Base-by-base conservation (phyloP, 2,797 vertebrate genomes). In the Neopelma chrysocephalum region DNA sequence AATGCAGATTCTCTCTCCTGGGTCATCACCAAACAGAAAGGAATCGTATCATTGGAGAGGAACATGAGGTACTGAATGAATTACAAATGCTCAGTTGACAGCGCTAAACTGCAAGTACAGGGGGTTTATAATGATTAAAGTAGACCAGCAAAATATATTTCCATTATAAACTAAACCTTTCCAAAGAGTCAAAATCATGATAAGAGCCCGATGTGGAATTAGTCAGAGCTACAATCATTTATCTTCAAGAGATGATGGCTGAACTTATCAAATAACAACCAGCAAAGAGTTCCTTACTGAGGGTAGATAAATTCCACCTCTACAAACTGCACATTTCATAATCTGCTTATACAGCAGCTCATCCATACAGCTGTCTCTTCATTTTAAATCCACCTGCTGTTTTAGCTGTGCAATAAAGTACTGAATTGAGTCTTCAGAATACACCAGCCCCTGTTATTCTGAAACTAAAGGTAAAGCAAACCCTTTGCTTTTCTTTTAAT, bases 211-310 rank as follows among this genome's bases (percentile, higher is more conserved):
- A 76, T 68, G 82, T 83, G 77, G 60, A 85, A 84, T 89, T 93
- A 93, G 53, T 88, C 79, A 89, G 90, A 95, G 90, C 90, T 93
- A 34, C 87, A 89, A 95, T 54, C 88, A 93, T 93, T 93, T 93
- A 95, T 95, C 95, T 93, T 91, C 78, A 72, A 78, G 92, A 95
- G 88, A 89, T 81, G 91, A 95, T 94, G 87, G 80, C 65, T 93
- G 89, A 95, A 94, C 70, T 96, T 96, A 85, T 23, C 93, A 93
- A 97, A 61, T 87, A 94, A 94, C 13, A 53, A 86, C 78, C n/a
- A 94, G 82, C 90, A 83, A 92, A 90, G 66, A 83, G 60, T 89
- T 95, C 65, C 53, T 96, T 83, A 75, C 45, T 75, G 72, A 95
- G 77, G 66, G 42, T 62, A 96, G 80, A 61, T 93, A 96, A 94